Conservation (phyloP, 2,113 vertebrate genomes). For the Silurus glanis region DNA sequence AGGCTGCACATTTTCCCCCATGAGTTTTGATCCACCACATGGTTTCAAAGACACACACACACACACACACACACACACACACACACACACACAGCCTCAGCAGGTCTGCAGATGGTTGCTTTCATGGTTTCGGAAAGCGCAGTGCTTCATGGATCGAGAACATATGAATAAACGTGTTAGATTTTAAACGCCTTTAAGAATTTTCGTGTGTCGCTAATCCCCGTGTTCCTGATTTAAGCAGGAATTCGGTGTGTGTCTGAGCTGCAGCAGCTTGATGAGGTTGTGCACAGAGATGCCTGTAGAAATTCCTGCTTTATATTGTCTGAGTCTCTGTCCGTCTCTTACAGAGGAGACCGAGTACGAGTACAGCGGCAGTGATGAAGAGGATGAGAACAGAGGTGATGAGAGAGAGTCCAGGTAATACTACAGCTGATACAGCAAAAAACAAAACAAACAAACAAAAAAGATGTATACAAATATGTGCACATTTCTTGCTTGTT, state of each 20-base stretch:
- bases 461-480: background rate
- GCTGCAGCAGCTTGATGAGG: background rate
- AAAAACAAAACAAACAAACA: background rate
- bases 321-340: conserved; percentile 12
- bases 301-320: background rate
- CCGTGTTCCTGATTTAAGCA: background rate
- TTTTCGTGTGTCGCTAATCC: background rate
- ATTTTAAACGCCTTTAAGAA: background rate
- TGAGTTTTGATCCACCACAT: background rate
- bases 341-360: conserved; percentile 87
- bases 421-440: background rate
- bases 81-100: background rate
- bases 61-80: background rate
- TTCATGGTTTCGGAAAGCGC: background rate
- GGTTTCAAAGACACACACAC: background rate
- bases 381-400: conserved; percentile 87
- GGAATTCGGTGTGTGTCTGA: background rate
- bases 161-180: background rate
- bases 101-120: background rate
- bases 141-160: background rate
- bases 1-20: background rate
- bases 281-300: background rate
- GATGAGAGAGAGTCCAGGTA: conserved; percentile 91
- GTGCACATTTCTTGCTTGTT: background rate
- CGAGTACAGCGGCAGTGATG: conserved; percentile 90